A percentile compares a stretch with the other conserved stretches of the same genome.
Evolutionary conservation across 2,113 vertebrate genomes (phyloP).

Genomic region (Malurus cyaneus): DNA sequence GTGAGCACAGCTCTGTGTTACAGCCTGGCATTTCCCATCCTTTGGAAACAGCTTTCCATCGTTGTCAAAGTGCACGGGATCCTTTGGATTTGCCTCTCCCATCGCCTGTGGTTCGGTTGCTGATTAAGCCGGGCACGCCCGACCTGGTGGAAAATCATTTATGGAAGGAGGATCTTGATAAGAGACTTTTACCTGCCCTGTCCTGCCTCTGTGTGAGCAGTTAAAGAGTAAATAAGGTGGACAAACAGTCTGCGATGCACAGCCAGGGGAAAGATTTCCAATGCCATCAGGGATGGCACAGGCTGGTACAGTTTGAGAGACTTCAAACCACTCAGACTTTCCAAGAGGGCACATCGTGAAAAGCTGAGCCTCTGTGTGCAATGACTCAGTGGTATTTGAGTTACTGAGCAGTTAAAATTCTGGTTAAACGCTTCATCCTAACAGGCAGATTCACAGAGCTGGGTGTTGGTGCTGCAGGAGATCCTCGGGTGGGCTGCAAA

Average conservation of each 20-base stretch:
- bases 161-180: conserved; percentile 32
- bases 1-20: background rate
- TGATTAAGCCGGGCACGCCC: accelerated
- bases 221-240: background rate
- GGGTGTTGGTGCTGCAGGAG: background rate
- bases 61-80: background rate
- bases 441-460: background rate
- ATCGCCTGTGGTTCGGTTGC: background rate
- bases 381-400: background rate
- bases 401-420: background rate
- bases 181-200: background rate
- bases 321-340: background rate
- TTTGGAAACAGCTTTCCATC: conserved; percentile 12
- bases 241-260: background rate
- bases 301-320: background rate
- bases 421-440: background rate
- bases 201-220: background rate
- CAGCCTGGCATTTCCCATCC: background rate
- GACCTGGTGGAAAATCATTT: background rate
- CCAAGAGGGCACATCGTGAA: background rate
- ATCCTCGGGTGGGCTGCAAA: accelerated
- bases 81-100: background rate
- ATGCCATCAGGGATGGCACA: accelerated
- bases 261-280: background rate
- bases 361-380: background rate